Conservation (phyloP, 53 echinoderm and acorn worm genomes). For the Temnopleurus reevesii region DNA sequence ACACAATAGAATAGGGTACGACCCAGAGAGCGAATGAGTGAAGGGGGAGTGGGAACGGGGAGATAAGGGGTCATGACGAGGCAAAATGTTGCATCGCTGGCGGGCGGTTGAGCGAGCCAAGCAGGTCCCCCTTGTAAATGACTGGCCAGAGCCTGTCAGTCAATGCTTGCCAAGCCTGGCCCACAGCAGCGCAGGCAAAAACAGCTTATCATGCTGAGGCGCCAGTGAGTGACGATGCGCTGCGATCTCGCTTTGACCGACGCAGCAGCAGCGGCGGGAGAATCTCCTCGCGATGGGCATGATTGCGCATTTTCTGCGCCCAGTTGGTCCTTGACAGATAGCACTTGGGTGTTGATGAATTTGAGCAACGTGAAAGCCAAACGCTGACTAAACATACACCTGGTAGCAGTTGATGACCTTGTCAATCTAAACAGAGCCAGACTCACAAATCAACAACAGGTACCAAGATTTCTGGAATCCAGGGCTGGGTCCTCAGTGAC, state of each 20-base stretch:
- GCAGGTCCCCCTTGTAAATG: slow-evolving; percentile 18
- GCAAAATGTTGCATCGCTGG: neutral
- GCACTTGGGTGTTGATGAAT: slow-evolving; percentile 18
- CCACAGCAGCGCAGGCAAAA: neutral
- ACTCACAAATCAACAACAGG: neutral
- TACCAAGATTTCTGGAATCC: neutral
- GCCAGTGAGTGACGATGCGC: neutral
- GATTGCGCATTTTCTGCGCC: slow-evolving; percentile 29
- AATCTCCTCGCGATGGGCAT: neutral
- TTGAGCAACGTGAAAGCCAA: neutral
- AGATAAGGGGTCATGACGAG: neutral
- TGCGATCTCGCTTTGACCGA: slow-evolving; percentile 17
- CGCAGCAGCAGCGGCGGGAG: neutral
- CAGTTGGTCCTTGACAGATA: neutral
- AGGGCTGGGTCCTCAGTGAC: neutral
- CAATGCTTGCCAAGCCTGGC: slow-evolving; percentile 29
- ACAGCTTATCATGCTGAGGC: slow-evolving; percentile 21
- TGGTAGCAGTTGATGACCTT: neutral
- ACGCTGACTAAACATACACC: slow-evolving; percentile 15
- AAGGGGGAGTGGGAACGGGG: slow-evolving; percentile 15
- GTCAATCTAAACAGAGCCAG: neutral
- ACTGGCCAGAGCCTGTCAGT: slow-evolving; percentile 43
- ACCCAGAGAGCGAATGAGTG: neutral
- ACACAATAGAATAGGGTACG: too few relatives aligned
- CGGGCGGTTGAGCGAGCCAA: neutral